Evolutionary conservation across 2,888 invertebrate genomes (phyloP), one percentile per base, ranked within the genome.

Genomic region (Acanthosepion pharaonis): DNA sequence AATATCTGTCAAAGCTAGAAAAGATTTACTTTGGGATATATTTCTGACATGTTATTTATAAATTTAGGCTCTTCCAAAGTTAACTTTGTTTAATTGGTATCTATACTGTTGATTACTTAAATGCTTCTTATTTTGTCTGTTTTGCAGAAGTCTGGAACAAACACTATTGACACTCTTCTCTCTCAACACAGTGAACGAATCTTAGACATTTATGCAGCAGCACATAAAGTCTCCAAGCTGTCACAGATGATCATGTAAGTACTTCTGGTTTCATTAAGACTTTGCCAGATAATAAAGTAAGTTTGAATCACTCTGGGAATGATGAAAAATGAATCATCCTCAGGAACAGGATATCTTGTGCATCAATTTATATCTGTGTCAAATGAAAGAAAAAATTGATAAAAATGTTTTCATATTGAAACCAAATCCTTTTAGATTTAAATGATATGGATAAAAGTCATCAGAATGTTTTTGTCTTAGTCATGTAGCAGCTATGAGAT

Each of bases 161-260:
- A 42, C 48, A 25, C 94, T 28, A 94, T 94, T 64, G 95, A 95
- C 42, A 91, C 93, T 33, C 92, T 91, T 8, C 94, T 97, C 51
- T 95, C 96, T n/a, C 94, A 95, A 20, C 95, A 96, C 91, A 96
- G 96, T 93, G 94, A 95, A 92, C 95, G 96, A 59, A 96, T 97
- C 91, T 95, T 97, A 94, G 96, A 96, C 95, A 96, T 96, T 95
- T 97, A 97, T 95, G 96, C 97, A 15, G 95, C 95, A 28, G 96
- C 96, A 91, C 96, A 96, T 94, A 95, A 96, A 94, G 96, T 97
- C 95, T 96, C 96, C 25, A 96, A 96, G 48, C 95, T 97, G n/a
- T 96, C 97, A 15, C 97, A 97, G 95, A 95, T 96, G 28, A 95
- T 97, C 53, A 96, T 97, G 97, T 97, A 96, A 96, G 96, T 96